Evolutionary conservation across 1,140 invertebrate genomes (phyloP), one percentile per base, ranked within the genome.

Genomic region (Rhynchophorus ferrugineus): DNA sequence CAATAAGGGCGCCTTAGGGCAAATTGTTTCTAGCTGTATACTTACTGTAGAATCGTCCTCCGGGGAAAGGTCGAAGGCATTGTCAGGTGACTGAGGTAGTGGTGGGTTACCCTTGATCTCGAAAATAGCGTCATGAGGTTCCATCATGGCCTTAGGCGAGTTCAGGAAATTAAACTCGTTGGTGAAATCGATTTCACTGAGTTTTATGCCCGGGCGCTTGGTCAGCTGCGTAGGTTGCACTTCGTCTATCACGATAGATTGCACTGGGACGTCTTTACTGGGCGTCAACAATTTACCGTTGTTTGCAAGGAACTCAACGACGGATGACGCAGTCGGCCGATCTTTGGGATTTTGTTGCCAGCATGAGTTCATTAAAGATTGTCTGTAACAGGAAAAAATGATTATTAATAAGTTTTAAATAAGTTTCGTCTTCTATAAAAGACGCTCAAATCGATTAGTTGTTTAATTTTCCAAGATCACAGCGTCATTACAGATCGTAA

Each of bases 281-380:
- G 91, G 89, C 3, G 78, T 71, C 11, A 94, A 70, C 5, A 93
- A 75, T n/a, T 82, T 75, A 3, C 85, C 82, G 68, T 84, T 82
- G 54, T 81, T 83, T 0, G 82, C 82, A 18, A 95, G 72, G 54
- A 85, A 83, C 48, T 89, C 88, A 0, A 89, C 83, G 21, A 93
- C 82, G 67, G 88, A 84, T 0, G 77, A 75, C 0, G 89, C 85
- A 6, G 78, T 76, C 2, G 88, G 87, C 1, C 91, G 76, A 51
- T 81, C 76, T 20, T 76, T 75, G n/a, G 78, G 70, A 16, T 87
- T 81, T 41, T 73, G 73, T 20, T 77, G 76, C 87, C 89, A 91
- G 69, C 89, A 93, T 1, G 80, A 79, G 57, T 79, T 77, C 44
- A 93, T 78, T 33, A 94, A 69, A 22, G 71, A 77, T 67, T 85